A percentile compares a stretch with the other conserved stretches of the same genome.
These are phyloP conservation scores for Ceryle rudis DNA, from an alignment of 2,797 vertebrate species.

Conservation along the genomic window DNA sequence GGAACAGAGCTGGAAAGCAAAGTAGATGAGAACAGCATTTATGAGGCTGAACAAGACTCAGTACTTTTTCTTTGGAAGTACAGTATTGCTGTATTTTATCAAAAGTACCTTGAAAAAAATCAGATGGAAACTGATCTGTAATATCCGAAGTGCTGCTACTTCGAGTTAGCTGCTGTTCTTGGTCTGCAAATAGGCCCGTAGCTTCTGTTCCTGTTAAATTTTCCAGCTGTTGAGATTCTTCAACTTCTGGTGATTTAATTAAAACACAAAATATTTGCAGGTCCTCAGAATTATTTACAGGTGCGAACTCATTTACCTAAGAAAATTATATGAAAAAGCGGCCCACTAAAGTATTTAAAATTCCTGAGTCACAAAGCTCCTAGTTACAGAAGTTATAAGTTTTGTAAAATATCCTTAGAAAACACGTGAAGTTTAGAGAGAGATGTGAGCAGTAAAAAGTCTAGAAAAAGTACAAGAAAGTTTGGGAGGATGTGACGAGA, in stretches of 20 bases:
- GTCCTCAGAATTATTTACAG: background rate
- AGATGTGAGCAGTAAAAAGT: background rate
- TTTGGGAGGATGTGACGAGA: background rate
- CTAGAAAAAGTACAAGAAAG: background rate
- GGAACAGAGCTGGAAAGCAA: background rate
- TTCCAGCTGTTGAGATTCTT: constrained; percentile 90
- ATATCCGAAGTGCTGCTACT: constrained; percentile 96
- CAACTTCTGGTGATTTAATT: constrained; percentile 84
- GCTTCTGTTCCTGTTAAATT: constrained; percentile 79
- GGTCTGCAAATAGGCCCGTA: constrained; percentile 61
- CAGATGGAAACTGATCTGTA: constrained; percentile 84
- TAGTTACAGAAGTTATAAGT: background rate
- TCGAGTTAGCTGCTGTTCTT: constrained; percentile 85
- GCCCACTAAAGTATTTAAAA: background rate
- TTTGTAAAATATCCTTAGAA: background rate
- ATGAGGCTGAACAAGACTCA: background rate
- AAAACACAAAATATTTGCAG: background rate
- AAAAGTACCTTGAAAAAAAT: constrained; percentile 85
- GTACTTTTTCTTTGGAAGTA: background rate
- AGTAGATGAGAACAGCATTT: background rate
- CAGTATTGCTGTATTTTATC: background rate
- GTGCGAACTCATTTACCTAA: background rate
- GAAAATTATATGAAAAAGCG: background rate
- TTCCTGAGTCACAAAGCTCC: background rate
- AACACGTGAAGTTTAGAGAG: background rate